Evolutionary conservation across 2,113 vertebrate genomes (phyloP), one percentile per base, ranked within the genome.

Genomic region (Arvicanthis niloticus): DNA sequence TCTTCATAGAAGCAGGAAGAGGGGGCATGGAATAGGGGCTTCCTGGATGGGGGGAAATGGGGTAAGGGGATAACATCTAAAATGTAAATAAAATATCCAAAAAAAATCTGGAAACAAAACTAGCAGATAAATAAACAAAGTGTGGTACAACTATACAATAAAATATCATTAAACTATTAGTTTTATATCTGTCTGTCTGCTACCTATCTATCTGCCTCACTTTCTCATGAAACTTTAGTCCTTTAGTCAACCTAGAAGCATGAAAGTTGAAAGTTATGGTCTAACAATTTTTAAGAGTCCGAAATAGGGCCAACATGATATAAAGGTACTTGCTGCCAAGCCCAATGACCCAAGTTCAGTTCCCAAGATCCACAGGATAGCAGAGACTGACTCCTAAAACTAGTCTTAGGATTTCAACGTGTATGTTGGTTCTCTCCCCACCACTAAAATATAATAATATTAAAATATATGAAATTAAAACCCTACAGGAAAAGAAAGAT

Each of bases 401-500:
- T 84, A 5, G n/a, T 84, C 56, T 58, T 58, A 80, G 21, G 48
- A 80, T 80, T 58, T 84, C 56, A 84, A 84, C 56, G 42, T 84
- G 15, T 84, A 24, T 12, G 12, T 15, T 72, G 34, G 34, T 70
- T 17, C 4, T 82, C 51, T 24, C 21, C 45, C 10, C 8, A 11
- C 26, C 7, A 3, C n/a, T 62, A 62, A 68, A 68, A 51, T 48
- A 31, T 37, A 45, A 68, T 68, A 68, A 87, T 51, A 68, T 87
- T 68, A 19, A n/a, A 68, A 84, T 42, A 85, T 96, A 16, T 70
- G 42, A 78, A 92, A 88, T n/a, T 67, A 95, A 96, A 93, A 42
- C 7, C 48, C 65, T 42, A 93, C 34, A 81, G 45, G 65, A 37
- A 96, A 84, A 87, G 89, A 87, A 93, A 48, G 37, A 15, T 62